Evolutionary conservation across 2,888 invertebrate genomes (phyloP), one percentile per base, ranked within the genome.

Genomic region (Rhamnusium bicolor): DNA sequence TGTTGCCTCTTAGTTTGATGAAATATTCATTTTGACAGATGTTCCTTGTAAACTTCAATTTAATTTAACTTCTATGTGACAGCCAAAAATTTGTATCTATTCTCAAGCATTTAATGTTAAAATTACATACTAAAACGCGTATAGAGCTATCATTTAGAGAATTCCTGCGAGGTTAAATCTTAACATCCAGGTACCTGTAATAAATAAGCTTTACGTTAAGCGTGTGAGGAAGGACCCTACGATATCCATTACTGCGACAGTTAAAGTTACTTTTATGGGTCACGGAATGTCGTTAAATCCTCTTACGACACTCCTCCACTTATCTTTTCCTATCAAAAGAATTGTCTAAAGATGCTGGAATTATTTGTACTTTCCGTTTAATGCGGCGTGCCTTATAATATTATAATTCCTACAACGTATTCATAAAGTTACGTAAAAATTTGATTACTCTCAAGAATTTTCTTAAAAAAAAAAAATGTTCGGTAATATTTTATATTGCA

Each of bases 201-300:
- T 65, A 65, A 65, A 65, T 65, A 65, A 65, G 32, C 19, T 53
- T 53, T 29, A 65, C 53, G 53, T 53, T 16, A 19, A 53, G 53
- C 12, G 27, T 53, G 65, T 53, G 65, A 53, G 24, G 49, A 49
- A 58, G 69, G 62, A 61, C 74, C 74, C 74, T 75, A 49, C 61
- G 70, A 73, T 73, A 74, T 75, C 80, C 77, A 80, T 81, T 81
- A 80, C 73, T 75, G 74, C 29, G 74, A 79, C 80, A 79, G 76
- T 81, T 81, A 79, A 72, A 75, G 73, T 77, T 74, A 78, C 74
- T 81, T 65, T 83, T 82, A 82, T 82, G 76, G 79, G 78, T 81
- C 81, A 80, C 80, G 79, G 69, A 80, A 76, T 73, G 75, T 16
- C 53, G 53, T 81, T 79, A 80, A 80, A 80, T 79, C 72, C 73